Evolutionary conservation across 1,140 invertebrate species (phyloP), one percentile per base, ranked within the genome.

Genomic region (Temnothorax nylanderi): DNA sequence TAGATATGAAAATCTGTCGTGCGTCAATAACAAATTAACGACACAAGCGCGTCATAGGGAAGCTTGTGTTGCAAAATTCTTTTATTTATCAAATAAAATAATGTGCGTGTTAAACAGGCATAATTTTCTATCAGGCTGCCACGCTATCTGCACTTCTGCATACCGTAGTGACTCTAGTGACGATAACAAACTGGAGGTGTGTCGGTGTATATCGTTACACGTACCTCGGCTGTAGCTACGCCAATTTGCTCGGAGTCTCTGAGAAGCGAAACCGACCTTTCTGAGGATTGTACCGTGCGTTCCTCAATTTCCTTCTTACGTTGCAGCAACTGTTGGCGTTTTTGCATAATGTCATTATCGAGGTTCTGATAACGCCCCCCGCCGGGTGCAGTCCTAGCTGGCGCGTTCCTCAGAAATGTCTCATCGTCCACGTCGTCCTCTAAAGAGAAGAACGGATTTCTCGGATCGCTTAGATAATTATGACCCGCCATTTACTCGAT

Each of bases 241-340:
- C 98, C 98, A 88, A 99, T 97, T 93, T 98, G 96, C 94, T 99
- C 98, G 0, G 98, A 98, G 91, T 99, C 98, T 88, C 98, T 96
- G n/a, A 99, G 95, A 84, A 98, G 95, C 71, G 97, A 97, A 82
- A 99, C 96, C 85, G 98, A 98, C 88, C 97, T 96, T 86, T 97
- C 95, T 0, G 98, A 98, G n/a, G 98, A 98, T 90, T 98, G 96
- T 56, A 99, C 93, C 32, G 98, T 98, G 77, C 97, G 95, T 82
- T 98, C 96, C 95, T 98, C 98, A 64, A 98, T 98, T 90, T 96
- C 96, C 84, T 96, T 96, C 91, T 96, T 97, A 87, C 97, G 96
- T 91, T 98, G 96, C 44, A 98, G 94, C 89, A 98, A 96, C 21
- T 97, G 95, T 94, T 97, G 96, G 67, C 96, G 95, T 92, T 97